Base-by-base conservation (phyloP, 2,888 invertebrate species). In the Mesorhabditis sp. region DNA sequence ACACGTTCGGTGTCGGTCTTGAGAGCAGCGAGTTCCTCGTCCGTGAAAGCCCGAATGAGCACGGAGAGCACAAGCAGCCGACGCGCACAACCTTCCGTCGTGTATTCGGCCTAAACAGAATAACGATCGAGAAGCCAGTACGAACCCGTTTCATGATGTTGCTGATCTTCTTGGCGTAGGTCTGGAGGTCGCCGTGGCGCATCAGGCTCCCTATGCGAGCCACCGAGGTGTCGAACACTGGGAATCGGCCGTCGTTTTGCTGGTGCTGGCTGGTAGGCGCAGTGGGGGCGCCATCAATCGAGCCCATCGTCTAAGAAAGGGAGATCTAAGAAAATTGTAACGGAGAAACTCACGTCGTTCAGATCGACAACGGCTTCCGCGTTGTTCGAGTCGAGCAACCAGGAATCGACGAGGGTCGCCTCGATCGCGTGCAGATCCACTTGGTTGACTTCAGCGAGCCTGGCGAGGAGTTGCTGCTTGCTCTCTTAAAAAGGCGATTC, bases 301-400 rank as follows among this genome's bases (percentile, higher is more conserved):
- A 13, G 7, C 58, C 58, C 58, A 50, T 50, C n/a, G 58, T 50
- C 58, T 50, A 50, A 50, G n/a, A 13, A 50, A 10, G 7, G 58
- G 7, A 50, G n/a, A 50, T n/a, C 58, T 50, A 13, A 50, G n/a
- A 50, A 50, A n/a, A 10, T n/a, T 2, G n/a, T 50, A 65, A 15
- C 28, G 28, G 28, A 28, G 28, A 45, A 4, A 58, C 45, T n/a
- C 43, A 72, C 72, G 67, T 75, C 75, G 62, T 75, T 73, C 67
- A 73, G 66, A 58, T 73, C 75, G n/a, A 75, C 72, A 28, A 68
- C 66, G 43, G 28, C 42, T 13, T 7, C 28, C 43, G 10, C 5
- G 13, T 10, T 28, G 7, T 65, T 43, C 15, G 13, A 7, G 42
- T 65, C 65, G 10, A 6, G 42, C 10, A 65, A 43, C 65, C 65